These are phyloP conservation scores for Chrysomela aeneicollis DNA, from an alignment of 2,888 invertebrate species.

Conservation along the genomic window DNA sequence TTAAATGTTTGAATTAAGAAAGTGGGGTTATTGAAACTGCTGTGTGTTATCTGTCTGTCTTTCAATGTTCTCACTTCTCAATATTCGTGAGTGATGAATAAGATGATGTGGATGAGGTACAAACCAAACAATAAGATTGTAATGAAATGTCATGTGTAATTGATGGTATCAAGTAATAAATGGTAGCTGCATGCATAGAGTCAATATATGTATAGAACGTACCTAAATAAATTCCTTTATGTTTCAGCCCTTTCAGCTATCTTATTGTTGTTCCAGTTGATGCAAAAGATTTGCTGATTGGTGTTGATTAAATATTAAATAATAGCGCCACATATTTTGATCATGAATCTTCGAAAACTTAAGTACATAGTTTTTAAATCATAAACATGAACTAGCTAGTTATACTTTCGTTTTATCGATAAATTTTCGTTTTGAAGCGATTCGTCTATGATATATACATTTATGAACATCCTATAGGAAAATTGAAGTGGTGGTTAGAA, in stretches of 20 bases:
- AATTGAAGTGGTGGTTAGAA: not conserved
- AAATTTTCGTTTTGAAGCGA: slow-evolving; percentile 21
- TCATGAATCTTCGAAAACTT: slow-evolving; percentile 36
- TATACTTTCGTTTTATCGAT: not conserved
- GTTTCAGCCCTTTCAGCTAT: not conserved
- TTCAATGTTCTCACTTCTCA: slow-evolving; percentile 43
- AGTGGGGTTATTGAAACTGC: slow-evolving; percentile 21
- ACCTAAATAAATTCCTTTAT: slow-evolving; percentile 4
- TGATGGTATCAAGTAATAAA: slow-evolving; percentile 25
- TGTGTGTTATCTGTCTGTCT: slow-evolving; percentile 52
- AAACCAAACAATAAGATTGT: slow-evolving; percentile 36
- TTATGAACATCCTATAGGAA: slow-evolving; percentile 33
- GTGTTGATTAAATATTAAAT: slow-evolving; percentile 7
- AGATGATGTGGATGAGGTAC: slow-evolving; percentile 36
- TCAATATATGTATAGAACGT: not conserved
- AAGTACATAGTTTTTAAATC: slow-evolving; percentile 37
- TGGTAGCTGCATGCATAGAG: slow-evolving; percentile 14
- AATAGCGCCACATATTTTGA: slow-evolving; percentile 36
- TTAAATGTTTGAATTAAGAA: not conserved
- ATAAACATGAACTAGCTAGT: slow-evolving; percentile 30
- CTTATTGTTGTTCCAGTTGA: not conserved
- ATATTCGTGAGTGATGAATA: slow-evolving; percentile 37
- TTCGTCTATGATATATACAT: slow-evolving; percentile 40
- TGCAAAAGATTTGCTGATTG: not conserved
- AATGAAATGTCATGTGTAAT: slow-evolving; percentile 24